Percentiles rank a stretch among this genome's conserved stretches.
Evolutionary conservation across 2,797 vertebrate genomes (phyloP).

Genomic region (Cynopterus sphinx): DNA sequence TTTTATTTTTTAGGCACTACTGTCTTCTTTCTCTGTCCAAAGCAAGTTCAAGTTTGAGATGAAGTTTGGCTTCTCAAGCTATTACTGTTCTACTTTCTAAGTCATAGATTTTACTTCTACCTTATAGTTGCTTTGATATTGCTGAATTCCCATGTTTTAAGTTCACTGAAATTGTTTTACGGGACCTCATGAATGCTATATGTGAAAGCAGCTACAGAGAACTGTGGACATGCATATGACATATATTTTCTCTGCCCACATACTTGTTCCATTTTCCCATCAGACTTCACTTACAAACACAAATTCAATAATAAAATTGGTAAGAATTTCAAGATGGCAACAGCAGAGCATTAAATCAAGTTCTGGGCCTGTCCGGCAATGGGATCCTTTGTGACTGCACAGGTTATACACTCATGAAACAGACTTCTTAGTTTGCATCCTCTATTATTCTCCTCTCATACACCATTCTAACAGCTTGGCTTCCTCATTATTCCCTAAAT

Average conservation of each 20-base stretch:
- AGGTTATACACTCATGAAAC: rapidly evolving
- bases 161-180: background rate
- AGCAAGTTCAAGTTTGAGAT: background rate
- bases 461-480: background rate
- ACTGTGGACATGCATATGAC: rapidly evolving
- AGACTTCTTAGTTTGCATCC: no score
- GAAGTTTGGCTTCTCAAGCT: background rate
- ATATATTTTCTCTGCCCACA: background rate
- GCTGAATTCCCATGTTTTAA: background rate
- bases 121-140: background rate
- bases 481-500: background rate
- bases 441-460: background rate
- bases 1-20: background rate
- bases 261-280: background rate
- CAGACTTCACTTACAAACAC: background rate
- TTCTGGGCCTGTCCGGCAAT: rapidly evolving
- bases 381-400: background rate
- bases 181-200: background rate
- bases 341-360: background rate
- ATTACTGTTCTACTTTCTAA: background rate
- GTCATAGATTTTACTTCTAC: background rate
- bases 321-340: background rate
- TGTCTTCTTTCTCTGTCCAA: background rate
- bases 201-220: background rate
- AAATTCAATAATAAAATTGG: background rate